Conservation (phyloP, 1,140 invertebrate species). For the Heliconius nattereri region DNA sequence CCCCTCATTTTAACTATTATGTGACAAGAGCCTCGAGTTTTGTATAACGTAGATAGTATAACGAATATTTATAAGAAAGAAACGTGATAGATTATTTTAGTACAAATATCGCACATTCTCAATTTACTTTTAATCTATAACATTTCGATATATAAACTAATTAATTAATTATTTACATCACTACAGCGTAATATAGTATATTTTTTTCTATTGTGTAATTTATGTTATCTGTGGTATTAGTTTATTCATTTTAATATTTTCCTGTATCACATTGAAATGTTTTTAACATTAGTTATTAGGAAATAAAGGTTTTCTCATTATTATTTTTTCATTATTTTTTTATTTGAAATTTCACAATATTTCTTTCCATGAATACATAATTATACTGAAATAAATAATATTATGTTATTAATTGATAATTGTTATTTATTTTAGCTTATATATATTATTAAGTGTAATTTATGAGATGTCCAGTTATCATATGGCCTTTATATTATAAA, state of each 20-base stretch:
- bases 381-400: conserved; percentile 40
- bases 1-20: not conserved
- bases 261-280: too few relatives aligned
- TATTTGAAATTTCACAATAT: not conserved
- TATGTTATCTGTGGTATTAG: conserved; percentile 9
- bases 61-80: conserved; percentile 9
- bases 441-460: conserved; percentile 23
- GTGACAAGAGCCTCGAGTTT: conserved; percentile 3
- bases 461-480: conserved; percentile 29
- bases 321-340: not conserved
- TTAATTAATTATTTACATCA: conserved; percentile 15
- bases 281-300: not conserved
- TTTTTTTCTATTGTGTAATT: not conserved
- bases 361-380: not conserved
- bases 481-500: conserved; percentile 36
- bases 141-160: not conserved
- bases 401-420: conserved; percentile 30
- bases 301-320: not conserved
- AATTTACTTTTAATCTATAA: conserved; percentile 13
- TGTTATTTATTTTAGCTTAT: conserved; percentile 28
- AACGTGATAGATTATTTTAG: conserved; percentile 29
- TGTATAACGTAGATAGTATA: conserved; percentile 4
- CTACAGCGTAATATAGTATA: not conserved
- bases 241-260: not conserved
- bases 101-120: conserved; percentile 31